A percentile compares a stretch with the other conserved stretches of the same genome.
These are phyloP conservation scores for Aurelia sp. DNA, from an alignment of 30 jellyfish, hydroid and myxozoan genomes.

Conservation along the genomic window DNA sequence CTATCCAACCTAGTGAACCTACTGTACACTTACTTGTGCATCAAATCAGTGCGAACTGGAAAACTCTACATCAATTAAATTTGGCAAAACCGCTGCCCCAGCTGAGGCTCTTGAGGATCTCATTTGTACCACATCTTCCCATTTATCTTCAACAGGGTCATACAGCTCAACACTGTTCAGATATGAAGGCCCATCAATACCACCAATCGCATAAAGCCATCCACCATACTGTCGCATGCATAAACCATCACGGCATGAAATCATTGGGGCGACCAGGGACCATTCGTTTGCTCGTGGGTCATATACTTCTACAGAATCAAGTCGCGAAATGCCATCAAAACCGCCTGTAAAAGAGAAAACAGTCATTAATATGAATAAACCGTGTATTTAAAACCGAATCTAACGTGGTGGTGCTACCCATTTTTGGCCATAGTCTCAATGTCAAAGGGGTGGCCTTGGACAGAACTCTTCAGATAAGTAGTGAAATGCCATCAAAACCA, in stretches of 20 bases:
- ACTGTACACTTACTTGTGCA: no score
- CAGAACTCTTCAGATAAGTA: constrained; percentile 70
- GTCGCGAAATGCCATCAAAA: constrained; percentile 89
- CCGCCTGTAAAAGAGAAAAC: constrained; percentile 74
- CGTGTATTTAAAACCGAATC: no score
- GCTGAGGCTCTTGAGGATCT: constrained; percentile 94
- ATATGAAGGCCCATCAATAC: constrained; percentile 98
- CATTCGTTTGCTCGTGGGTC: constrained; percentile 94
- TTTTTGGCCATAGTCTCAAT: no score
- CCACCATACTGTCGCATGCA: constrained; percentile 90
- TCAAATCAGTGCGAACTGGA: neutral
- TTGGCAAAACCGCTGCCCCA: constrained; percentile 93
- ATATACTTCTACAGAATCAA: constrained; percentile 84
- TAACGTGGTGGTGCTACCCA: no score
- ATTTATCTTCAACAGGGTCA: constrained; percentile 85
- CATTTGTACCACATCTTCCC: constrained; percentile 81
- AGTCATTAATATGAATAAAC: no score
- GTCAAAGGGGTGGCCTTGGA: no score
- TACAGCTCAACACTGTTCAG: constrained; percentile 92
- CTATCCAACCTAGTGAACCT: no score
- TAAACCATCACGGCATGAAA: constrained; percentile 93
- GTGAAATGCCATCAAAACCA: constrained; percentile 92
- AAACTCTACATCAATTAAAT: constrained; percentile 3
- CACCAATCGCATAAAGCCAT: constrained; percentile 95
- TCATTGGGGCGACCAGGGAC: constrained; percentile 81